Base-by-base conservation (phyloP, 2,113 vertebrate species). In the Eublepharis macularius region DNA sequence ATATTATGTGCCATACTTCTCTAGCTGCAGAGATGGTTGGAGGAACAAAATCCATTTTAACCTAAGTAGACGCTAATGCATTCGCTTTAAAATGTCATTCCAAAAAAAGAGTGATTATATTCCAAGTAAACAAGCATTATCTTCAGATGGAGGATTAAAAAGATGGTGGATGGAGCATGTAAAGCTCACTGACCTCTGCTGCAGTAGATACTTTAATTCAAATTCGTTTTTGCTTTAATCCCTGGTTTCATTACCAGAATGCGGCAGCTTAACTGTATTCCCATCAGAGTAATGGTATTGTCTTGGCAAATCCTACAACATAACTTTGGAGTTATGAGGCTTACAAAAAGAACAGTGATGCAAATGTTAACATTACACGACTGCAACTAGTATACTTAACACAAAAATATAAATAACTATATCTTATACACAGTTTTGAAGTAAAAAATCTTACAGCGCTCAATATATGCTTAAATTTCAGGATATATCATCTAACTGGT, bases 61-160 rank as follows among this genome's bases (percentile, higher is more conserved):
- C n/a, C n/a, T n/a, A n/a, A n/a, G n/a, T n/a, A n/a, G n/a, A n/a
- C n/a, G n/a, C n/a, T n/a, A n/a, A n/a, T n/a, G n/a, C n/a, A n/a
- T n/a, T n/a, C n/a, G n/a, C n/a, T n/a, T n/a, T n/a, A n/a, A n/a
- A n/a, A n/a, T n/a, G n/a, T n/a, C n/a, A n/a, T n/a, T n/a, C n/a
- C n/a, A n/a, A n/a, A n/a, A n/a, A n/a, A n/a, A n/a, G n/a, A n/a
- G 36, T 26, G 3, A 73, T 82, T 77, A 83, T 84, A 85, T 69
- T 88, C 90, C 91, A 85, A 88, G 29, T 10, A 69, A 70, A 34
- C 29, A 74, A 21, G 24, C 6, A 39, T 21, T 2, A 29, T 57
- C 43, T 80, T 4, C 14, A 21, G 1, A 1, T 68, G 51, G 54
- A 3, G 51, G 54, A 3, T 41, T 4, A 41, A 0, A 85, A n/a